Evolutionary conservation across 2,113 vertebrate species (phyloP), one percentile per base, ranked within the genome.

Genomic region (Cichladusa arquata): DNA sequence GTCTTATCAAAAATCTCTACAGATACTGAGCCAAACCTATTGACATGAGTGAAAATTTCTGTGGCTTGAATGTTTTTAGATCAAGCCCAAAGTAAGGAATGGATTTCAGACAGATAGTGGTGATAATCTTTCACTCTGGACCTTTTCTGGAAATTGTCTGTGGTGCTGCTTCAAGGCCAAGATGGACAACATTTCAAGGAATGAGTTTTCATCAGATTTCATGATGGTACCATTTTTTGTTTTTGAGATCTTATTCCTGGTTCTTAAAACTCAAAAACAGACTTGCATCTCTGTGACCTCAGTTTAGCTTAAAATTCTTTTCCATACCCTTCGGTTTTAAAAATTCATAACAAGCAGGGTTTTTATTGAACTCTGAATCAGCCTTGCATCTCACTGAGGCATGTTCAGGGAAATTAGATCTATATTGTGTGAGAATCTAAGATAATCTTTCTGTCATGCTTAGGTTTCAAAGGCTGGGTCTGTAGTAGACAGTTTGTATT

Each of bases 401-500:
- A 44, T 22, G 15, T 36, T 28, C 51, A 57, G 42, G 38, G 53
- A 86, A 84, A 91, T 91, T 65, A 64, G 62, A 71, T 58, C 42
- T 51, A 0, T 71, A 57, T 53, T 76, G 16, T 91, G n/a, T 60
- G 54, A 89, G 61, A 84, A 92, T 45, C 14, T 13, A 58, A 91
- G 76, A n/a, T 71, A 81, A 91, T 97, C 53, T 61, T 95, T 36
- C 82, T 82, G 82, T 86, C 53, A 36, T 36, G 28, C 88, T 95
- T 47, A 40, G 22, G 36, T 86, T 90, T 79, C 56, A 86, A 81
- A 96, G 77, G 38, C 80, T 86, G 42, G 47, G 34, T 78, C 82
- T 86, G 45, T 88, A 90, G 91, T 62, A 95, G 95, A 91, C 51
- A 31, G 51, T 86, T 58, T 70, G 72, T 95, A 84, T 71, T 81